phyloP scores from a whole-genome alignment of 2,888 invertebrate species.

The Hyles lineata region DNA sequence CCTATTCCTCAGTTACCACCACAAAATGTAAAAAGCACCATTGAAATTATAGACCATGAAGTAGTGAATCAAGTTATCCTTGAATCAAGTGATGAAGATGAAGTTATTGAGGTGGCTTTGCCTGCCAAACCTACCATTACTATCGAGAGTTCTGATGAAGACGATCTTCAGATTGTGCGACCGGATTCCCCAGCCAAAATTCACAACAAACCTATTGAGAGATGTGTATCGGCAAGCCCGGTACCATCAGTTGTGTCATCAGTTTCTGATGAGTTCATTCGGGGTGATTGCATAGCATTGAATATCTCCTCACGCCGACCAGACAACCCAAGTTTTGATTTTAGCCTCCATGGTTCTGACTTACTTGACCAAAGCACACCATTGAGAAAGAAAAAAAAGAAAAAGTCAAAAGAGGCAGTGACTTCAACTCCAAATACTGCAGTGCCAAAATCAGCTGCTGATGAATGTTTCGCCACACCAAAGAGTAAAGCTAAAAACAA shows the following conservation, averaged over 20 bases:
- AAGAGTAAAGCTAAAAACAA: slow-evolving; percentile 79
- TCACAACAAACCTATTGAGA: slow-evolving; percentile 45
- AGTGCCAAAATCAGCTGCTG: slow-evolving; percentile 44
- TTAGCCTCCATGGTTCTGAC: slow-evolving; percentile 79
- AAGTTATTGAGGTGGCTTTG: slow-evolving; percentile 76
- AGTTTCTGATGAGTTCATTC: slow-evolving; percentile 80
- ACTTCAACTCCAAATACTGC: slow-evolving; percentile 62
- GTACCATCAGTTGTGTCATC: slow-evolving; percentile 80
- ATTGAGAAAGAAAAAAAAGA: slow-evolving; percentile 74
- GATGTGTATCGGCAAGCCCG: slow-evolving; percentile 72
- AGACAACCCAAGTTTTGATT: slow-evolving; percentile 76
- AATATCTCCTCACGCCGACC: slow-evolving; percentile 75
- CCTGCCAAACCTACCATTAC: slow-evolving; percentile 79
- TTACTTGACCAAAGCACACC: slow-evolving; percentile 67
- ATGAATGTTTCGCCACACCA: slow-evolving; percentile 78
- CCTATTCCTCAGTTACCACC: slow-evolving; percentile 69
- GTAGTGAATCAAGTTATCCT: slow-evolving; percentile 55
- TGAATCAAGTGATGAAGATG: slow-evolving; percentile 79
- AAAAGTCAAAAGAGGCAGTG: slow-evolving; percentile 65
- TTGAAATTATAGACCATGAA: slow-evolving; percentile 71
- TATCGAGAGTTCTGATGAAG: slow-evolving; percentile 81
- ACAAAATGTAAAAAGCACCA: slow-evolving; percentile 60
- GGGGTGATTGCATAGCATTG: slow-evolving; percentile 78
- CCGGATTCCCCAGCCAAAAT: slow-evolving; percentile 44
- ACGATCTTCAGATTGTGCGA: slow-evolving; percentile 61